Evolutionary conservation across 30 jellyfish, hydroid and myxozoan genomes (phyloP).

Genomic region (Pseudorhiza aurosa): DNA sequence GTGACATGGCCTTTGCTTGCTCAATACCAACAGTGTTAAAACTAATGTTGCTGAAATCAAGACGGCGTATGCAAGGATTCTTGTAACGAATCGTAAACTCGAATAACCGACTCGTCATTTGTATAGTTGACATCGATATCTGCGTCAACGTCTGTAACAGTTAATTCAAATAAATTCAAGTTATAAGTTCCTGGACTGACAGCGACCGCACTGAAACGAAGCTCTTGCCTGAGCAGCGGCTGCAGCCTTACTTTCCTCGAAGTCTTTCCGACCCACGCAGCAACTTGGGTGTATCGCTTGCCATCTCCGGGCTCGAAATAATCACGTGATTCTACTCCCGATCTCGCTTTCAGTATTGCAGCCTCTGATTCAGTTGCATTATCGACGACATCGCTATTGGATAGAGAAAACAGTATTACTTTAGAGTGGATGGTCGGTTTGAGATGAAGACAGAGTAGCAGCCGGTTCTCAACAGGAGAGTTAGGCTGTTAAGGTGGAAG

Average conservation of each 20-base stretch:
- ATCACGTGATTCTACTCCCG: neutral
- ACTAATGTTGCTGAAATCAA: neutral
- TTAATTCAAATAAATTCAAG: conserved; percentile 33
- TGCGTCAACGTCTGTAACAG: neutral
- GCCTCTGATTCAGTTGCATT: neutral
- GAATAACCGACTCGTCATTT: conserved; percentile 30
- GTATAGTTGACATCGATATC: conserved; percentile 8
- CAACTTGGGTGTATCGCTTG: neutral
- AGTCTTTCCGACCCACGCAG: conserved; percentile 54
- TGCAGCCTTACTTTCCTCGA: conserved; percentile 20
- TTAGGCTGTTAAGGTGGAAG: no score
- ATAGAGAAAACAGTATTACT: neutral
- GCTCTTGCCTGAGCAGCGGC: conserved; percentile 18
- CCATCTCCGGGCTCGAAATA: neutral
- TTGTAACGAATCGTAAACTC: conserved; percentile 19
- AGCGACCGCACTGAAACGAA: conserved; percentile 29
- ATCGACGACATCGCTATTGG: neutral
- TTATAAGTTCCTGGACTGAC: conserved; percentile 47
- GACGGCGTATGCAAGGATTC: neutral
- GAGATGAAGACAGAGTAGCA: no score
- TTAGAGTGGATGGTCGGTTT: no score
- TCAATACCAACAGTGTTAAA: neutral
- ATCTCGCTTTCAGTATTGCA: conserved; percentile 23
- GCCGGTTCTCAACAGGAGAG: no score
- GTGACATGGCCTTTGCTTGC: neutral